A percentile compares a stretch with the other conserved stretches of the same genome.
Conservation (phyloP, 2,797 vertebrate genomes). For the Sebastolobus alascanus region DNA sequence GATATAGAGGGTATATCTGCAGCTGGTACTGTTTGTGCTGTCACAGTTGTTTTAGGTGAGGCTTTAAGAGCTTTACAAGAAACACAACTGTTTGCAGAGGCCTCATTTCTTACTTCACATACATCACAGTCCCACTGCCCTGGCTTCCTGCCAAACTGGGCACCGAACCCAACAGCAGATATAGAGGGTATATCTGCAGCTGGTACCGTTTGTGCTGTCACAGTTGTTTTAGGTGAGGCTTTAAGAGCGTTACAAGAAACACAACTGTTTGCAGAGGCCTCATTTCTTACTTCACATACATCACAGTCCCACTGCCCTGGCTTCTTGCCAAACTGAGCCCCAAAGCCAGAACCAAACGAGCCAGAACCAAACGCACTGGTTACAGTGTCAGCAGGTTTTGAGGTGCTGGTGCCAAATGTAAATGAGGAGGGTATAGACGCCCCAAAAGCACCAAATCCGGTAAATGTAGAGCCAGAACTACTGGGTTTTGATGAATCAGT, state of each 20-base stretch:
- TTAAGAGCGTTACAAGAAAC: conserved; percentile 79
- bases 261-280: conserved; percentile 68
- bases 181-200: conserved; percentile 39
- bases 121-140: conserved; percentile 74
- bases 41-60: conserved; percentile 49
- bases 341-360: conserved; percentile 74
- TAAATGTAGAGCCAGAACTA: conserved; percentile 62
- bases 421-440: conserved; percentile 78
- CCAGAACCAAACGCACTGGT: conserved; percentile 55
- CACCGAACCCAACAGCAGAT: conserved; percentile 80
- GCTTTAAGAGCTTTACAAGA: conserved; percentile 80
- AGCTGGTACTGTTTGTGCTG: conserved; percentile 58
- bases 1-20: conserved; percentile 18
- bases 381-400: conserved; percentile 58
- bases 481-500: conserved; percentile 68
- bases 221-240: conserved; percentile 56
- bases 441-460: conserved; percentile 81
- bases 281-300: conserved; percentile 70
- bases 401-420: conserved; percentile 78
- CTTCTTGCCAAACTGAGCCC: conserved; percentile 73
- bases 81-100: conserved; percentile 63
- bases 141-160: conserved; percentile 72
- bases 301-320: conserved; percentile 74
- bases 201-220: conserved; percentile 49
- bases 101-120: conserved; percentile 74